Evolutionary conservation across 2,888 invertebrate genomes (phyloP), one percentile per base, ranked within the genome.

Genomic region (Diaphora mendica): DNA sequence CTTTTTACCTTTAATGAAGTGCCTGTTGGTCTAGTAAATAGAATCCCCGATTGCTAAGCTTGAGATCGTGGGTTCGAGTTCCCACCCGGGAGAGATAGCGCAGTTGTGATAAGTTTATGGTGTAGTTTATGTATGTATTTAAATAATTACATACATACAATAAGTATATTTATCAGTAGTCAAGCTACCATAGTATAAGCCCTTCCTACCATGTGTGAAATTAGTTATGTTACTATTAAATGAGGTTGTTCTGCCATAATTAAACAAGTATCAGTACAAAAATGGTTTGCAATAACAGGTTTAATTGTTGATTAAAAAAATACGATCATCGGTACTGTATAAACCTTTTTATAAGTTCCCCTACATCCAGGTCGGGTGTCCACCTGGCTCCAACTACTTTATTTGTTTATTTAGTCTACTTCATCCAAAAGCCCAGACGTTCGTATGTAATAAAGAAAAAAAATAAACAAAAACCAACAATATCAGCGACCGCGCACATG

Each of bases 401-500:
- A 90, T 90, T 90, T 86, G 86, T 87, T 89, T 89, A 88, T 89
- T 85, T 82, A 86, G 83, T 87, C 87, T 83, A 82, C 79, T 84
- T 80, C 79, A 77, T 75, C 78, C 74, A 74, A 80, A 85, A 87
- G 87, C 87, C 86, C 89, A 86, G 89, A 82, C 89, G 89, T 88
- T 85, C 86, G 86, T 88, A 88, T 88, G 88, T 87, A 84, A 83
- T 82, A 86, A 87, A 86, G 83, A 86, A 89, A 90, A 90, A 51
- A 90, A 87, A 86, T 75, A 86, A 88, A 90, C 88, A 89, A 91
- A 90, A 91, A 87, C 87, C 84, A 68, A 81, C 88, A 87, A 90
- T 90, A 92, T 91, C 88, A 84, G 89, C 89, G 89, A 88, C 88
- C 86, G 89, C 88, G 91, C 94, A 90, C 91, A 92, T 93, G 92